Conservation (phyloP, 1,140 invertebrate species). For the Trichonephila clavata region DNA sequence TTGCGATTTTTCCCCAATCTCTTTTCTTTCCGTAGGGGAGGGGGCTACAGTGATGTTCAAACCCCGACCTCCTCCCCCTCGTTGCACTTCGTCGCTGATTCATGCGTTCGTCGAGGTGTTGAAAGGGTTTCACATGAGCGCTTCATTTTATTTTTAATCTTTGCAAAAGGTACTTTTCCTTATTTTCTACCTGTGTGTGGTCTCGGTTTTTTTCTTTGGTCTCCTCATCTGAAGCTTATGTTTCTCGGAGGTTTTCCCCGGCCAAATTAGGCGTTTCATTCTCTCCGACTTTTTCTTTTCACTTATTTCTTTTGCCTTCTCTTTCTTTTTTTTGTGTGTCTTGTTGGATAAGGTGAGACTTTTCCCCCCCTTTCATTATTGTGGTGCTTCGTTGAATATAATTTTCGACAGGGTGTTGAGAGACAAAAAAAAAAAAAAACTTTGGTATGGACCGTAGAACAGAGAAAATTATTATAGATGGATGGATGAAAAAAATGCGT, state of each 20-base stretch:
- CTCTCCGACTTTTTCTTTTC: neutral
- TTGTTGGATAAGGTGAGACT: neutral
- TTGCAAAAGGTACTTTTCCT: neutral
- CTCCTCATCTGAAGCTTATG: constrained; percentile 14
- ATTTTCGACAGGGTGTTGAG: neutral
- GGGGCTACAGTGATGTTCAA: constrained; percentile 10
- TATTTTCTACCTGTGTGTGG: constrained; percentile 35
- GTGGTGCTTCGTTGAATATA: neutral
- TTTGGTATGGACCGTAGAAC: neutral
- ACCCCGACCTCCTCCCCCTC: constrained; percentile 45
- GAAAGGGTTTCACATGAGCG: constrained; percentile 71
- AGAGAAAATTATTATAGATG: neutral
- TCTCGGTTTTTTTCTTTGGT: constrained; percentile 29
- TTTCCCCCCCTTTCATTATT: neutral
- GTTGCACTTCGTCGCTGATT: constrained; percentile 61
- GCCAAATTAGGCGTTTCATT: constrained; percentile 62
- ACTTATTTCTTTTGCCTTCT: neutral
- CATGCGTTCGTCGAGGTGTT: constrained; percentile 67
- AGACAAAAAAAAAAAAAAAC: neutral
- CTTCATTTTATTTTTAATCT: constrained; percentile 71
- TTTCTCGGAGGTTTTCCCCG: constrained; percentile 44
- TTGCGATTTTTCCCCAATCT: constrained; percentile 68
- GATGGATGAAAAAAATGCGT: neutral
- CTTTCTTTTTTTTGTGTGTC: neutral
- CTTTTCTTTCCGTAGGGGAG: constrained; percentile 51